Base-by-base conservation (phyloP, 1,140 invertebrate species). In the Popillia japonica region DNA sequence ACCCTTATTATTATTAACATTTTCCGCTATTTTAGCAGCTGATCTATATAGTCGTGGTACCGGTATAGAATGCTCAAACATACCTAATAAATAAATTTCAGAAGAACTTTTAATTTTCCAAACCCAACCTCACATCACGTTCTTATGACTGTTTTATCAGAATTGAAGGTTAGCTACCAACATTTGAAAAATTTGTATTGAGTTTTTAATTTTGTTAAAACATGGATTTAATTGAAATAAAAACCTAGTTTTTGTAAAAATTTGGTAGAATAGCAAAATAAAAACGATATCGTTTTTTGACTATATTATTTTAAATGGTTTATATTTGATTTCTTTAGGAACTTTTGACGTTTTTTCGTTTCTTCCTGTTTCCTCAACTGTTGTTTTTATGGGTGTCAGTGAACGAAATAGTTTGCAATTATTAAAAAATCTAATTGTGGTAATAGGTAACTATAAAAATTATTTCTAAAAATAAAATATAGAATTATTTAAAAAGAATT, bases 11-110 rank as follows among this genome's bases (percentile, higher is more conserved):
- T 92, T 91, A 76, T 90, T 86, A 14, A 94, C 91, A 83, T 90
- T 85, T 84, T 91, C 89, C 34, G 94, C 87, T 77, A 94, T 90
- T 84, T 91, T 91, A 1, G 92, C 90, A 22, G 92, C 90, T 79
- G 89, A 84, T 89, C 94, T 94, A 85, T 94, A 96, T 84, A 94
- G 87, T 84, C 91, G 90, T 59, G 94, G 94, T 79, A 95, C 92
- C 89, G 91, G 93, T 48, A 94, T 85, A 55, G 93, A 94, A 87
- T 94, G 93, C 80, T 90, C 88, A 86, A 91, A 92, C 88, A 76
- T 76, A 76, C 75, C 75, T 76, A 42, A 61, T 76, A 76, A 55
- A 55, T 48, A n/a, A 44, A 41, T 76, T n/a, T 3, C 20, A 76
- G 27, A 48, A 27, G 17, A 40, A 41, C 11, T 74, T 74, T 11